Evolutionary conservation across 2,113 vertebrate species (phyloP).

Genomic region (Isurus oxyrinchus): DNA sequence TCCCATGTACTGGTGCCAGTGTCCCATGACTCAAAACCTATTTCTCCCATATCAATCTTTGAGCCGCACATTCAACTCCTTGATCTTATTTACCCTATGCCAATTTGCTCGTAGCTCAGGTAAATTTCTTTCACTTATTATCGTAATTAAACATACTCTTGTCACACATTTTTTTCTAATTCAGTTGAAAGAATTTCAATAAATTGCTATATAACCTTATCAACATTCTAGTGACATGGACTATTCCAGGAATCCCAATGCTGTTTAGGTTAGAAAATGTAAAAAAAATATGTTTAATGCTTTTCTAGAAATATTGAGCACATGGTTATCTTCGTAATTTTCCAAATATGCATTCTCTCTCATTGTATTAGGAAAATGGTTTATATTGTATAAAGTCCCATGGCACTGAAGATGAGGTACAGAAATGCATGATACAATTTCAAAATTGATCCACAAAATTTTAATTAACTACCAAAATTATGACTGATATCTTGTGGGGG

Average conservation of each 20-base stretch:
- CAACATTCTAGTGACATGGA: neutral
- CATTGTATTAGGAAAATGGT: neutral
- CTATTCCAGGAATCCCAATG: neutral
- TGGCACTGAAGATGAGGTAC: neutral
- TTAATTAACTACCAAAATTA: neutral
- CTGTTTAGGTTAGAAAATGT: neutral
- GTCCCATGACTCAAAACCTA: neutral
- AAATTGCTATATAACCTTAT: neutral
- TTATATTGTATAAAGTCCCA: neutral
- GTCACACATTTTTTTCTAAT: neutral
- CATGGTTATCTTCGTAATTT: neutral
- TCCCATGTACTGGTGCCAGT: no score
- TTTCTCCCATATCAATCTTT: no score
- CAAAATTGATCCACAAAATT: neutral
- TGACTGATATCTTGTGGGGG: neutral
- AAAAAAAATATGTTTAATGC: no score
- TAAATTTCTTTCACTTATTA: no score
- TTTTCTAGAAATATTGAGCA: neutral
- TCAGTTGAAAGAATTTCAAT: neutral
- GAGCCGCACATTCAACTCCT: neutral
- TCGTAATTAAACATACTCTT: neutral
- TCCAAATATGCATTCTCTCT: neutral
- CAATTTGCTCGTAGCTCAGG: neutral
- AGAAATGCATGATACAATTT: neutral
- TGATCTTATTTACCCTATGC: neutral